Base-by-base conservation (phyloP, 2,888 invertebrate species). In the Spodoptera picta region DNA sequence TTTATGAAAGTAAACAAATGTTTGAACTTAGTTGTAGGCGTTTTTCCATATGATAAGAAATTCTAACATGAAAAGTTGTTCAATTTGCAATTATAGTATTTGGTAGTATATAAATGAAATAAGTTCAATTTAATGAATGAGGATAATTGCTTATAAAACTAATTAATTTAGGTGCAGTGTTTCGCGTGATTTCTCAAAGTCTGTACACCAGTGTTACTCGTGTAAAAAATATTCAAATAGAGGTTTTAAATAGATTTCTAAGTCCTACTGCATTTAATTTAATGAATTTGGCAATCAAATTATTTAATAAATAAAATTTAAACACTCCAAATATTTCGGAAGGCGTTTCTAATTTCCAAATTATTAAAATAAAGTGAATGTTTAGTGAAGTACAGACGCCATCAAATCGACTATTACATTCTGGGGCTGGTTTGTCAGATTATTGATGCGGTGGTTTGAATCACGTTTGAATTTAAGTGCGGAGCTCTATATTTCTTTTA, bases 371-470 rank as follows among this genome's bases (percentile, higher is more conserved):
- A 80, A 88, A 88, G 87, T 90, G 89, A 90, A 88, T 90, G 90
- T 84, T 75, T 61, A 48, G 49, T 50, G 44, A 81, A 74, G 79
- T 94, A 94, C 94, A 92, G 94, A 92, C 94, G 89, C 81, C 60
- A 60, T 70, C 9, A 77, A 93, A 92, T 87, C 84, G 84, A 73
- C 65, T 80, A 81, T 82, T 87, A 75, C 89, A 46, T 61, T 73
- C 78, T 74, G 73, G 82, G 83, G 77, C 83, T 89, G 86, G 88
- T 91, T 91, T 93, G 94, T 93, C 94, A 94, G 87, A 89, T 92
- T 94, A 94, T 94, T 93, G 94, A 94, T 94, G 94, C 94, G 94
- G 94, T 94, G 94, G 94, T 94, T 94, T 94, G 92, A 94, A 94
- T 94, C 94, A 92, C 93, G 94, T 94, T 94, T 94, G 92, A 94